Evolutionary conservation across 2,888 invertebrate genomes (phyloP).

Genomic region (Euspilapteryx auroguttella): DNA sequence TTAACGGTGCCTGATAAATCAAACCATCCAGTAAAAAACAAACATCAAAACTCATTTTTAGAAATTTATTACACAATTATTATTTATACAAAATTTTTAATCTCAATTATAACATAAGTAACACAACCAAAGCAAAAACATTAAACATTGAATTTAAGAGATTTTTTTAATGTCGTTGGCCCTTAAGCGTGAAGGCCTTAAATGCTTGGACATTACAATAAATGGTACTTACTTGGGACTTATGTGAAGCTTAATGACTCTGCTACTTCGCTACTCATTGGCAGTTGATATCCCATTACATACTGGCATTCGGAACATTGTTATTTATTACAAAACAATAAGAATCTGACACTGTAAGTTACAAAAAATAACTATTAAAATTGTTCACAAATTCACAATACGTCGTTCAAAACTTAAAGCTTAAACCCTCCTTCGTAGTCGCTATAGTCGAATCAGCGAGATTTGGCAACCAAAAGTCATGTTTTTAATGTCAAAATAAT

Average conservation of each 20-base stretch:
- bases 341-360: too few relatives aligned
- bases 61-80: constrained; percentile 58
- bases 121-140: constrained; percentile 59
- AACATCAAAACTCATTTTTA: constrained; percentile 22
- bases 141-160: constrained; percentile 52
- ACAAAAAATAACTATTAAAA: constrained; percentile 44
- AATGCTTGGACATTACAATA: neutral
- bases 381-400: constrained; percentile 27
- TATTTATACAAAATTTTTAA: constrained; percentile 58
- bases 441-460: too few relatives aligned
- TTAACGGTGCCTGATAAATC: too few relatives aligned
- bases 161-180: constrained; percentile 27
- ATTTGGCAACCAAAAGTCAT: too few relatives aligned
- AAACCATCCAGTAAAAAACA: constrained; percentile 5
- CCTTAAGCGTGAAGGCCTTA: constrained; percentile 16
- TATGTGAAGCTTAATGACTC: constrained; percentile 1
- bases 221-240: neutral
- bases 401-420: constrained; percentile 13
- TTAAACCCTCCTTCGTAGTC: too few relatives aligned
- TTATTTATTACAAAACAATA: too few relatives aligned
- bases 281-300: constrained; percentile 17
- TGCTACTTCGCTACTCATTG: constrained; percentile 26
- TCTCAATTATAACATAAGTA: constrained; percentile 58
- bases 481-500: too few relatives aligned
- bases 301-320: too few relatives aligned